Evolutionary conservation across 1,140 invertebrate species (phyloP).

Genomic region (Megathymus violae): DNA sequence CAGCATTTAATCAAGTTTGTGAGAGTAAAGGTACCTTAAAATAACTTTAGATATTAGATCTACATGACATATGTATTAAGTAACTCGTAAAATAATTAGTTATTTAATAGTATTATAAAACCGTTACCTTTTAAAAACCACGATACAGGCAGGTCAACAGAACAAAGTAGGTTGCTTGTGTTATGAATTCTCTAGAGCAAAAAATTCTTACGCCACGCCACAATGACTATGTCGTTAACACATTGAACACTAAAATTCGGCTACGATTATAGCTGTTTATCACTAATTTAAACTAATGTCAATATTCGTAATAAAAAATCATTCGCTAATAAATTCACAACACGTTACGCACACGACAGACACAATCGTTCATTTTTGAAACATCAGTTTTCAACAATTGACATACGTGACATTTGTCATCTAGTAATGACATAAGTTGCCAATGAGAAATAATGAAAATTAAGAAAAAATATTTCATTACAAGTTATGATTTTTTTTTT

Average conservation of each 20-base stretch:
- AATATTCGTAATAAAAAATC: slow-evolving; percentile 62
- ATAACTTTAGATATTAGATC: not conserved
- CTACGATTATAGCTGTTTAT: slow-evolving; percentile 51
- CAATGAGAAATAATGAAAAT: not conserved
- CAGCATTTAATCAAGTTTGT: not conserved
- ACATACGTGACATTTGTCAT: slow-evolving; percentile 44
- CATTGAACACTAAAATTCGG: slow-evolving; percentile 61
- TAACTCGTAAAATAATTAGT: slow-evolving; percentile 24
- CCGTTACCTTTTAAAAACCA: slow-evolving; percentile 79
- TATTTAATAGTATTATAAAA: slow-evolving; percentile 52
- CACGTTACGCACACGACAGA: slow-evolving; percentile 50
- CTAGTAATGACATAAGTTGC: not conserved
- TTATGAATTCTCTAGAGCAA: slow-evolving; percentile 54
- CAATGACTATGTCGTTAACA: slow-evolving; percentile 53
- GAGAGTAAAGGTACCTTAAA: not conserved
- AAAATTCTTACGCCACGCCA: slow-evolving; percentile 56
- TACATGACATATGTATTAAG: slow-evolving; percentile 5
- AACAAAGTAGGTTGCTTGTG: slow-evolving; percentile 73
- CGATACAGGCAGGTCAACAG: slow-evolving; percentile 69
- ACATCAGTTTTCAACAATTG: slow-evolving; percentile 58
- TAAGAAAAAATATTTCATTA: not conserved
- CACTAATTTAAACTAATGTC: slow-evolving; percentile 57
- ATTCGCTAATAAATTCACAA: slow-evolving; percentile 73
- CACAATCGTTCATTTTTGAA: slow-evolving; percentile 54
- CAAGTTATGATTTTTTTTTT: too few relatives aligned